Base-by-base conservation (phyloP, 2,797 vertebrate genomes). In the Helostoma temminkii region DNA sequence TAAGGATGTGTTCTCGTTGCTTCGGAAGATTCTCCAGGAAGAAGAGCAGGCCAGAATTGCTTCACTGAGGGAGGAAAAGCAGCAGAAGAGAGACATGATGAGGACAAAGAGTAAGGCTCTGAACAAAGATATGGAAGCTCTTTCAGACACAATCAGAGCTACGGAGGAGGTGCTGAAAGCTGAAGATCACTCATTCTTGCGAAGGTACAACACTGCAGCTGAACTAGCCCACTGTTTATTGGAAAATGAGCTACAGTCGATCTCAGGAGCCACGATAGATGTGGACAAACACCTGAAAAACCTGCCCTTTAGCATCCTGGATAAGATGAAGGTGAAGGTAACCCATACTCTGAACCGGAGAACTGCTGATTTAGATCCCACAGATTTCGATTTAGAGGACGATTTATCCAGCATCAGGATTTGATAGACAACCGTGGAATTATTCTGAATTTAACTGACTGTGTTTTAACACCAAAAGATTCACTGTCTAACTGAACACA, bases 61-160 rank as follows among this genome's bases (percentile, higher is more conserved):
- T 15, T 46, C 58, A 46, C 12, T 78, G 48, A 58, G 19, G 25
- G 45, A 21, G 12, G 57, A 75, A 47, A 30, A 69, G 25, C 22
- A 58, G 16, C 30, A 26, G 43, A 70, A 28, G 49, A 49, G 3
- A 28, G 34, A 42, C n/a, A 41, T 28, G n/a, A 50, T 63, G 53
- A 47, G 25, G 53, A 15, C 24, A 16, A 22, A 69, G 39, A 58
- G 12, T 26, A 48, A 53, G 18, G 16, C 39, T 50, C 3, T 70
- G 24, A 22, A 5, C 9, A 52, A 5, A 42, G 60, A 63, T 1
- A 48, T 48, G 37, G 25, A 47, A 50, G 39, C 62, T 54, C 49
- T 77, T 16, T 66, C 46, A 49, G 34, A 48, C 8, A 39, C 46
- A 19, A 18, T 72, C 52, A 46, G 34, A 57, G 52, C 25, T 36